Evolutionary conservation across 2,888 invertebrate genomes (phyloP), one percentile per base, ranked within the genome.

Genomic region (Ophioninae sp.): DNA sequence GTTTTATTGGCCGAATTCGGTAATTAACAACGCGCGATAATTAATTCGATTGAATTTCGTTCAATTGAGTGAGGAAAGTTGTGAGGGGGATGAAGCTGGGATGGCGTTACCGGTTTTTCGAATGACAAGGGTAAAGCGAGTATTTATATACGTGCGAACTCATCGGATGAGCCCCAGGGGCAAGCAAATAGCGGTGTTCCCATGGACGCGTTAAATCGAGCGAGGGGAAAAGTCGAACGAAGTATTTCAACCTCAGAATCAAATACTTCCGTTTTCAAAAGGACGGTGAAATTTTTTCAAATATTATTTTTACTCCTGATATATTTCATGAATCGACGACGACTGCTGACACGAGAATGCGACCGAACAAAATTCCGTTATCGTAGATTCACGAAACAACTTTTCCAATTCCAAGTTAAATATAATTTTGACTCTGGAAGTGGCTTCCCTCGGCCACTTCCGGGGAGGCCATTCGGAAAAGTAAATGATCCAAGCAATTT

Each of bases 21-120:
- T 88, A 89, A 90, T 90, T 89, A 90, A 90, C 89, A 89, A 89
- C 88, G 88, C 77, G 86, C 87, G 88, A 88, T 91, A 89, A 91
- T 91, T 89, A 91, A 91, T 91, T 91, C 87, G 88, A 91, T 90
- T 88, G 89, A 89, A 89, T 88, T 88, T 90, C 88, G 87, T 89
- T 89, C 87, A 87, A 88, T 87, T 88, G 82, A 79, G 74, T 23
- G 74, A 44, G 64, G 59, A 79, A 82, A 62, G 59, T 69, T 74
- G 82, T 65, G 82, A 75, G 74, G n/a, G 41, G 57, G 20, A 78
- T 30, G 30, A 61, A 21, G 67, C n/a, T 68, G 56, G 21, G 74
- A 39, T 56, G 74, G 68, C 17, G 79, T 64, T 56, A 37, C 74
- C 21, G 62, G 70, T 64, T 70, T 21, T 69, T 64, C 64, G 39